Percentiles rank a stretch among this genome's conserved stretches.
phyloP scores from a whole-genome alignment of 2,113 vertebrate species.

The Dromaius novaehollandiae region DNA sequence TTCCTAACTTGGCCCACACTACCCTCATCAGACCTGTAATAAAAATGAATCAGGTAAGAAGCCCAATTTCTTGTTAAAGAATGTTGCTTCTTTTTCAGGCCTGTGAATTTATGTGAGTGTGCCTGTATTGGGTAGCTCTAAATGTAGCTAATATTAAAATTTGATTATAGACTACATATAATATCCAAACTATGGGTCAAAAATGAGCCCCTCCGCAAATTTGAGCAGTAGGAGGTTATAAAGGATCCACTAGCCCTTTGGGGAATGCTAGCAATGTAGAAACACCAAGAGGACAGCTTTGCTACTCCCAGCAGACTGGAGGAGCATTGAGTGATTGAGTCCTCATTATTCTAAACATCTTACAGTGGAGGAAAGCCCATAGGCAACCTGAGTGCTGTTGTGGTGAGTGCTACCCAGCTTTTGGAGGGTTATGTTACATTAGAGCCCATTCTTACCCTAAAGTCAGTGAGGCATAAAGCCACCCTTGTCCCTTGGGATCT shows the following conservation, averaged over 20 bases:
- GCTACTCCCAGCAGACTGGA: not conserved
- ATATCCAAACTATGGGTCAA: not conserved
- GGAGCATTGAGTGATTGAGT: not conserved
- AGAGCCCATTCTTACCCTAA: not conserved
- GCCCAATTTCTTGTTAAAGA: not conserved
- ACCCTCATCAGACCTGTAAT: constrained; percentile 58
- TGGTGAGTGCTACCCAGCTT: not conserved
- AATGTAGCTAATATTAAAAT: not conserved
- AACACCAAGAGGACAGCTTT: not conserved
- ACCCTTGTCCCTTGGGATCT: not conserved
- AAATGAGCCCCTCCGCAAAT: not conserved
- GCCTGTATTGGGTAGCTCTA: not conserved
- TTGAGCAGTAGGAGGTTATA: not conserved
- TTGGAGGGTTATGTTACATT: not conserved
- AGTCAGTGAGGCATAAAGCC: not conserved
- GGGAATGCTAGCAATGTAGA: not conserved
- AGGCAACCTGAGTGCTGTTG: not conserved
- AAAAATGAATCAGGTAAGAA: constrained; percentile 70
- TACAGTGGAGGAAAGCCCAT: not conserved
- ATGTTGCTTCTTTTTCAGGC: not conserved
- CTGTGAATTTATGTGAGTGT: not conserved
- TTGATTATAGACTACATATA: not conserved
- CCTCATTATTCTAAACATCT: not conserved
- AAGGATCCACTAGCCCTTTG: not conserved
- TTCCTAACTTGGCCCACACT: constrained; percentile 59